Base-by-base conservation (phyloP, 2,113 vertebrate genomes). In the Euleptes europaea region DNA sequence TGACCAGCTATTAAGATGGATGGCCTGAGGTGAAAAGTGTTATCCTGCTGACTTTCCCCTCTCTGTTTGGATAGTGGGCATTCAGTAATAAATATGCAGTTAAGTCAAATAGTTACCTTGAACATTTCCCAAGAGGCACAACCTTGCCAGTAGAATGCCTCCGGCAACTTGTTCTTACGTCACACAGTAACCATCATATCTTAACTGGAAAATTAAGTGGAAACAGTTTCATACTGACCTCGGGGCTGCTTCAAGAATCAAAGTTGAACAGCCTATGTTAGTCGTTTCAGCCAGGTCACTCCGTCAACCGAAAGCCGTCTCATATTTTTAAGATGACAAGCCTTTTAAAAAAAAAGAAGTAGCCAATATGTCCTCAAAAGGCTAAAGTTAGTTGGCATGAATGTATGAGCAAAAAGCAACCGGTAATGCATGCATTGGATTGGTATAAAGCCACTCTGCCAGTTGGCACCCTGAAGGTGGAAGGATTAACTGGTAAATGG, bases 1-100 rank as follows among this genome's bases (percentile, higher is more conserved):
- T 90, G 71, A 72, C 80, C 90, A 88, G 76, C 57, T 89, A n/a
- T 92, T 84, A 83, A 72, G 87, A 86, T 79, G 76, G 80, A 89
- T 92, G 88, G 88, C 84, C 86, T 65, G 23, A 33, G 31, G 86
- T 86, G 54, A 86, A 92, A 84, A 80, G 87, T 40, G 84, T 73
- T 86, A 74, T 81, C 57, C 51, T 73, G 63, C 86, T 88, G 82
- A 42, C 19, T 57, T 80, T 3, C 15, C n/a, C 6, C 10, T 76
- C 67, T 83, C 72, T 91, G 1, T 2, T 11, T 78, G 84, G 49
- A 67, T 88, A 84, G 44, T 81, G 63, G 70, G 84, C 90, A 78
- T 71, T 71, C 51, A 82, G 72, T 71, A 75, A 77, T 80, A 85
- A 86, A 80, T 35, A 19, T 49, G 3, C 42, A 77, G 38, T 35